Evolutionary conservation across 2,113 vertebrate species (phyloP).

Genomic region (human): DNA sequence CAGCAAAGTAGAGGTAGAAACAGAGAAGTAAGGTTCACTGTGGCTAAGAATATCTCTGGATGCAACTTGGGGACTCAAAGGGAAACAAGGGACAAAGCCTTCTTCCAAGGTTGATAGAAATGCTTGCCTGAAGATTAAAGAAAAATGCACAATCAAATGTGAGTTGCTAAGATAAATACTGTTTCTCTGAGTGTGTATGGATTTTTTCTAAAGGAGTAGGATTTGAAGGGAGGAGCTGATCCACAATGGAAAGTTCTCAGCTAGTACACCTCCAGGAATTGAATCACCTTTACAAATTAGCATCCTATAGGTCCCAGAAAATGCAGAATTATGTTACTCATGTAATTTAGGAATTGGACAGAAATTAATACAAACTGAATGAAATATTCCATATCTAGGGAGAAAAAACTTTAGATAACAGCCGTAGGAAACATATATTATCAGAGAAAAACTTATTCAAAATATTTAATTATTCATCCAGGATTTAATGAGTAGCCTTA

Average conservation of each 20-base stretch:
- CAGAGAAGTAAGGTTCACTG: background rate
- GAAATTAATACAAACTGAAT: slow-evolving; percentile 22
- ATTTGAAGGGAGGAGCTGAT: background rate
- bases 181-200: background rate
- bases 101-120: background rate
- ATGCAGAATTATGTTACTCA: background rate
- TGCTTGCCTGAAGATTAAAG: background rate
- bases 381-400: background rate
- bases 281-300: background rate
- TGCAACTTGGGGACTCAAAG: background rate
- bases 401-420: background rate
- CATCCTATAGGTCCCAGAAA: background rate
- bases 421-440: background rate
- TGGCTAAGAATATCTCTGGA: background rate
- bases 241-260: background rate
- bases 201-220: background rate
- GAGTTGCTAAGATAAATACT: background rate
- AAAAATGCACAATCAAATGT: slow-evolving; percentile 3
- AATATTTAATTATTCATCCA: slow-evolving; percentile 57
- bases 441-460: slow-evolving; percentile 41
- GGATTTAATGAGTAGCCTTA: slow-evolving; percentile 33
- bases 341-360: background rate
- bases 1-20: background rate
- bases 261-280: background rate
- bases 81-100: background rate